A percentile compares a stretch with the other conserved stretches of the same genome.
phyloP scores from a whole-genome alignment of 2,113 vertebrate species.

The Rhadina sibilatrix region DNA sequence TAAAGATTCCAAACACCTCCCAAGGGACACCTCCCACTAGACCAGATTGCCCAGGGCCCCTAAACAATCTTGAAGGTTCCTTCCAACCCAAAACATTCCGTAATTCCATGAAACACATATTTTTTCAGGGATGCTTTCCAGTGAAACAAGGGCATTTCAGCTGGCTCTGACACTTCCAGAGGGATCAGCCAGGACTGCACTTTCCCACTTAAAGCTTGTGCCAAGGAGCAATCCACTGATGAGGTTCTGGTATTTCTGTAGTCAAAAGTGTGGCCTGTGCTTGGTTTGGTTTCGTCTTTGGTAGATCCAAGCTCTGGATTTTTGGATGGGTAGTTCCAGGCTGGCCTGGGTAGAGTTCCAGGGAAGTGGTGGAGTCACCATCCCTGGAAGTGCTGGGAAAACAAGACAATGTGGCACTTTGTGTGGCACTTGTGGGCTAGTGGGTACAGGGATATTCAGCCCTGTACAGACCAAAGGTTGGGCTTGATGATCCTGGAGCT shows the following conservation, averaged over 20 bases:
- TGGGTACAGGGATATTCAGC: neutral
- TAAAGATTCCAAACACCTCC: neutral
- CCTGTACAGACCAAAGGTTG: neutral
- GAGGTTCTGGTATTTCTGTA: neutral
- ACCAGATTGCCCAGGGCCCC: neutral
- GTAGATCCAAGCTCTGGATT: neutral
- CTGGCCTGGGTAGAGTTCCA: neutral
- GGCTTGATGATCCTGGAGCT: neutral
- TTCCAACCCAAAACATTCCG: neutral
- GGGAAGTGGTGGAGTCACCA: neutral
- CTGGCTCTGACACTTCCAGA: neutral
- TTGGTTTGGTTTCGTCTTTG: neutral
- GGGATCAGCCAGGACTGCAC: neutral
- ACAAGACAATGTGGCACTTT: too few relatives aligned
- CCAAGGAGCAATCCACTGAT: neutral
- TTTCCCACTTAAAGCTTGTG: neutral
- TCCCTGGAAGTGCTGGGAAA: neutral
- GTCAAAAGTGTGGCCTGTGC: neutral
- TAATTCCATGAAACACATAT: rapidly evolving
- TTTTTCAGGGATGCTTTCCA: neutral
- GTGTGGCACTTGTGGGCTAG: neutral
- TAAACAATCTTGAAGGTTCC: neutral
- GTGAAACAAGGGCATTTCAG: neutral
- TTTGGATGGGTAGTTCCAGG: neutral
- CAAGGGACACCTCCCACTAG: neutral